Conservation (phyloP, 2,797 vertebrate genomes). For the Rhodeus uyekii region DNA sequence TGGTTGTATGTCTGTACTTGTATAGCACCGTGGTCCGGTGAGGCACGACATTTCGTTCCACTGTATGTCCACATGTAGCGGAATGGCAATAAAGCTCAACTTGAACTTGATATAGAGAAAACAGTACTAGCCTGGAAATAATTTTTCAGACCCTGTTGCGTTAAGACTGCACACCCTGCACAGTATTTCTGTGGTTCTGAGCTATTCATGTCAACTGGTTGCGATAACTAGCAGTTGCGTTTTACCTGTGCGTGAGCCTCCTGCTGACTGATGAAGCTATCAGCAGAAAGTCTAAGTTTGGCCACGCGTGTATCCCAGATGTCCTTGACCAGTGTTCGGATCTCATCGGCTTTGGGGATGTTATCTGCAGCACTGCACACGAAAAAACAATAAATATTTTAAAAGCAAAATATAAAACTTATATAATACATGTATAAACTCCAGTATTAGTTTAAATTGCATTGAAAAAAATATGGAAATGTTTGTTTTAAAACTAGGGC, state of each 20-base stretch:
- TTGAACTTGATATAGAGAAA: too few species aligned
- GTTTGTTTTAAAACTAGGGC: neutral
- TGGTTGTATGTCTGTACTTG: too few species aligned
- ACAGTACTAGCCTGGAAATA: neutral
- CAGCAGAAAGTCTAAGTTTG: constrained; percentile 92
- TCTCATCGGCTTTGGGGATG: constrained; percentile 93
- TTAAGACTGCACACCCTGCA: neutral
- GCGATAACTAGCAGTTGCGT: neutral
- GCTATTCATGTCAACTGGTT: neutral
- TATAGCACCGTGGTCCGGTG: too few species aligned
- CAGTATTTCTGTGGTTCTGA: neutral
- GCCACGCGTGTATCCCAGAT: constrained; percentile 95
- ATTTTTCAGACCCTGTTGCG: neutral
- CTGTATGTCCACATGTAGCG: too few species aligned
- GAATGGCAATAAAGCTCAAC: too few species aligned
- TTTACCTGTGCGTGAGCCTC: constrained; percentile 94
- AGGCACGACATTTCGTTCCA: too few species aligned
- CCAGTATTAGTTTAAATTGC: neutral
- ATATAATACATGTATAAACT: neutral
- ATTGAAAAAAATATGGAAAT: neutral
- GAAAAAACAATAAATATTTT: neutral
- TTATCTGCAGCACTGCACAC: constrained; percentile 89
- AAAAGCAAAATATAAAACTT: neutral
- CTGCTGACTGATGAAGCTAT: constrained; percentile 92
- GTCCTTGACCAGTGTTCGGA: constrained; percentile 94